Conservation (phyloP, 1,140 invertebrate genomes). For the Adelges cooleyi region DNA sequence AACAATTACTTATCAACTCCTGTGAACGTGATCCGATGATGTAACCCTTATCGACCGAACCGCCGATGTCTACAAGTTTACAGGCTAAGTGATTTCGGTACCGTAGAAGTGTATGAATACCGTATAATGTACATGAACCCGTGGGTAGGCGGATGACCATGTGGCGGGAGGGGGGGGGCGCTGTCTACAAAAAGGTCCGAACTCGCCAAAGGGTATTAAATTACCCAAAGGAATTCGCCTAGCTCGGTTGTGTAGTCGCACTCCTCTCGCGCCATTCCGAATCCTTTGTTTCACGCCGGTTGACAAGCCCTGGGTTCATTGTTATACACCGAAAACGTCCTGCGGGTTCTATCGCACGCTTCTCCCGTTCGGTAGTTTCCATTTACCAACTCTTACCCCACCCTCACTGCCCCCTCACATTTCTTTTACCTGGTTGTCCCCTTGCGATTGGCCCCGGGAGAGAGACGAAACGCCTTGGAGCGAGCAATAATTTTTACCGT, state of each 20-base stretch:
- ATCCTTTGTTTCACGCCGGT: neutral
- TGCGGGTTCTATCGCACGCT: neutral
- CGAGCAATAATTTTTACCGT: constrained; percentile 3
- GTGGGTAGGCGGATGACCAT: neutral
- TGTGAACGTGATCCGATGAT: no score
- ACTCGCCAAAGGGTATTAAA: constrained; percentile 26
- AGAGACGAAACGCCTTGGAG: neutral
- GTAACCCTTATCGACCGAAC: no score
- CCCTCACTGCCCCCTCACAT: no score
- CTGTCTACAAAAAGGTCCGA: constrained; percentile 19
- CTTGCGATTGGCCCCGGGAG: neutral
- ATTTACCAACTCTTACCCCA: neutral
- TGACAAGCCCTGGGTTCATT: neutral
- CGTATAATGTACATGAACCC: no score
- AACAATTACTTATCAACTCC: no score
- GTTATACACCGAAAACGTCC: neutral
- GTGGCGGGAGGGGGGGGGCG: neutral
- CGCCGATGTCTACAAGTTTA: no score
- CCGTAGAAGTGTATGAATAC: no score
- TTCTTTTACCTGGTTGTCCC: neutral
- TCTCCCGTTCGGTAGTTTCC: neutral
- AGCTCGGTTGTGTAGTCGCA: neutral
- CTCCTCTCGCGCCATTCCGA: neutral
- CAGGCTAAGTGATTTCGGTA: no score
- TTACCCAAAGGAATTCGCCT: constrained; percentile 22